Base-by-base conservation (phyloP, 2,888 invertebrate species). In the Stenodema calcarata region DNA sequence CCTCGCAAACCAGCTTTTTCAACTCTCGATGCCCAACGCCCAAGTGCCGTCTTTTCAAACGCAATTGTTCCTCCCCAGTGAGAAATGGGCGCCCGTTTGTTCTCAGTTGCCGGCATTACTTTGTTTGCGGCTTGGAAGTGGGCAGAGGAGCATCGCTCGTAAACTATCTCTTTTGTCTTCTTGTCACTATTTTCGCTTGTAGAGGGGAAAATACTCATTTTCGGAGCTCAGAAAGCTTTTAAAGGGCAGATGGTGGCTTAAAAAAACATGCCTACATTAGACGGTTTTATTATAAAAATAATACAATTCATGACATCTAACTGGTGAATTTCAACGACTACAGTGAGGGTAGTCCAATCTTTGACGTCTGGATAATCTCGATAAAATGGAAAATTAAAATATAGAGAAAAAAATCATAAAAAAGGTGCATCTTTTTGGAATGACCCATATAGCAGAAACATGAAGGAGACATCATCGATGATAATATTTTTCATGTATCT, bases 151-250 rank as follows among this genome's bases (percentile, higher is more conserved):
- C 47, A 30, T 28, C 27, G 50, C 80, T 80, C 80, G 80, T 80
- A 80, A 80, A 80, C 80, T 80, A 80, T 50, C 54, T 16, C 80
- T 50, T 80, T 80, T 80, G 80, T 80, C 80, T 80, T 80, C 80
- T 80, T 80, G 80, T 80, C 80, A 47, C 80, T 80, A 80, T 80
- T 80, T 80, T 80, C 30, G 54, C 27, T 42, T 44, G 79, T 27
- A 28, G 80, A 50, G 14, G 50, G 27, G 44, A 78, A 62, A 62
- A 62, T 23, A 7, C 23, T 12, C 62, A 27, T 27, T 62, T 62
- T 23, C 11, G 1, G 62, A 23, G 62, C 62, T 62, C 23, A 62
- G 62, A 62, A 23, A 62, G 62, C 11, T 62, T 62, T 62, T 62
- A 23, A 62, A 23, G 7, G 27, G 23, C 23, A 50, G 50, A 50